phyloP scores from a whole-genome alignment of 2,888 invertebrate species.

The Heliconius charithonia region DNA sequence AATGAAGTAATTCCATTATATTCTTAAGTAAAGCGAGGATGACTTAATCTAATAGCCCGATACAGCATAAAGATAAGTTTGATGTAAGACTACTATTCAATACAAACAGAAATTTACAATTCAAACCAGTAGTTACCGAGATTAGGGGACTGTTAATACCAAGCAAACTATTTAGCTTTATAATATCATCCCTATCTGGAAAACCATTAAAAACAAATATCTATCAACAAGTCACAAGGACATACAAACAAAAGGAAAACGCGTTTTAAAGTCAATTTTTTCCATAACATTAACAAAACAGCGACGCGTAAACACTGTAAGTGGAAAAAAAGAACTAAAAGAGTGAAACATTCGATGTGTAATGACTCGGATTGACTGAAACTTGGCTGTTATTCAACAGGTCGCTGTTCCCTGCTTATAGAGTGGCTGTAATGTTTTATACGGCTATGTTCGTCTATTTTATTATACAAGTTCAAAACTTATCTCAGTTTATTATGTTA shows the following conservation, averaged over 20 bases:
- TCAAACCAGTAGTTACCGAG: too few relatives aligned
- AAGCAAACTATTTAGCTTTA: not conserved
- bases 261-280: not conserved
- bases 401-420: constrained; percentile 37
- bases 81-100: too few relatives aligned
- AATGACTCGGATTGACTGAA: constrained; percentile 45
- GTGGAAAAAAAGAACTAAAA: not conserved
- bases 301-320: constrained; percentile 16
- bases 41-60: too few relatives aligned
- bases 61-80: too few relatives aligned
- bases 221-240: not conserved
- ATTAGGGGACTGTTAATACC: too few relatives aligned
- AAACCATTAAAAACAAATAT: not conserved
- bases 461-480: not conserved
- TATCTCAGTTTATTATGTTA: not conserved
- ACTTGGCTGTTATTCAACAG: constrained; percentile 48
- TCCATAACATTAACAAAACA: constrained; percentile 5
- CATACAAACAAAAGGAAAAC: not conserved
- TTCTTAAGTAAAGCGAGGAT: too few relatives aligned
- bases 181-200: not conserved
- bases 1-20: too few relatives aligned
- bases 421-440: constrained; percentile 28
- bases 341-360: constrained; percentile 36
- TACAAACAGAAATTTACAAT: too few relatives aligned
- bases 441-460: not conserved